phyloP scores from a whole-genome alignment of 2,888 invertebrate species.

The Epistrophe eligans region DNA sequence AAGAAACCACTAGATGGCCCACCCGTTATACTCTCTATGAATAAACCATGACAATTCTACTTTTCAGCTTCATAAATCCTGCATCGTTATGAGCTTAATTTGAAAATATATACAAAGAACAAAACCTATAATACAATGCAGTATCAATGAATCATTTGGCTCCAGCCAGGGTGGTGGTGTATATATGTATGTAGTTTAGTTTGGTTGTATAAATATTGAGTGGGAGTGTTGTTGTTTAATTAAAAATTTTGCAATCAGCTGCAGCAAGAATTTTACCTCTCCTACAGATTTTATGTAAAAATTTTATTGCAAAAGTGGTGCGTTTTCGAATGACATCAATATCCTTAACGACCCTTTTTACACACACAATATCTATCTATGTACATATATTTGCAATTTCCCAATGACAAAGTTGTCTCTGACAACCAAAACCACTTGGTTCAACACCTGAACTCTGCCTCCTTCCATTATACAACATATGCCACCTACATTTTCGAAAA shows the following conservation, averaged over 20 bases:
- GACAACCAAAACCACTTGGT: conserved; percentile 38
- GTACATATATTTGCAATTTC: conserved; percentile 22
- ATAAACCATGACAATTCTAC: neutral
- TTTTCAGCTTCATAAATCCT: conserved; percentile 3
- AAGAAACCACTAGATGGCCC: no score
- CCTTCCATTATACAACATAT: neutral
- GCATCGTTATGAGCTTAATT: conserved; percentile 4
- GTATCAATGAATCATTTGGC: conserved; percentile 43
- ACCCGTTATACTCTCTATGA: neutral
- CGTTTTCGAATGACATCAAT: conserved; percentile 47
- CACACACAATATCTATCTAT: neutral
- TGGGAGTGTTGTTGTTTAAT: conserved; percentile 19
- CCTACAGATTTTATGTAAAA: conserved; percentile 28
- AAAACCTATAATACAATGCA: conserved; percentile 31
- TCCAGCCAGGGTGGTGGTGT: neutral
- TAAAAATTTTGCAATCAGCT: conserved; percentile 45
- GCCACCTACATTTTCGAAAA: conserved; percentile 50
- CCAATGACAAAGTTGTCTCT: conserved; percentile 22
- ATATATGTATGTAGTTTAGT: neutral
- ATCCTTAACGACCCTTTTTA: conserved; percentile 15
- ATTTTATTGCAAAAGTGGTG: conserved; percentile 18
- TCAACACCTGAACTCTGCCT: conserved; percentile 12
- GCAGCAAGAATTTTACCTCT: conserved; percentile 2
- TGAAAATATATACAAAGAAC: conserved; percentile 6
- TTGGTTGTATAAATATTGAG: neutral